These are phyloP conservation scores for Eulithis testata DNA, from an alignment of 2,888 invertebrate genomes.

Conservation along the genomic window DNA sequence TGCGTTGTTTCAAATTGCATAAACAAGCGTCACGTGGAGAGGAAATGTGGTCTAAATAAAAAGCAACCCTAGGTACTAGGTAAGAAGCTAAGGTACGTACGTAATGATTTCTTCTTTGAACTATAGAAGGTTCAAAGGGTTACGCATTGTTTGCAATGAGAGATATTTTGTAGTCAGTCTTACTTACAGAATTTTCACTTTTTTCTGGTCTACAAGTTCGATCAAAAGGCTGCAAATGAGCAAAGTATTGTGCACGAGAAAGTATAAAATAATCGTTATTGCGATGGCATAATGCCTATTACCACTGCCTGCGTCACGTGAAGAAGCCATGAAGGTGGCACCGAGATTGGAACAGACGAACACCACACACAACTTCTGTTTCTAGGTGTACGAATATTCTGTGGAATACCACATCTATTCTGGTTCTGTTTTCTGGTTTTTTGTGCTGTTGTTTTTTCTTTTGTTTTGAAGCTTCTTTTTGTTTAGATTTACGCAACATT, in stretches of 20 bases:
- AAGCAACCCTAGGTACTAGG: background rate
- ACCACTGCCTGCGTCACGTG: constrained; percentile 47
- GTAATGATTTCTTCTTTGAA: constrained; percentile 15
- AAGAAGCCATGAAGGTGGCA: constrained; percentile 55
- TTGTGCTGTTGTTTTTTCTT: too few relatives aligned
- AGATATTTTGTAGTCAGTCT: too few relatives aligned
- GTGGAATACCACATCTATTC: background rate
- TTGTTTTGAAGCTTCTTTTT: background rate
- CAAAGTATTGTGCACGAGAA: background rate
- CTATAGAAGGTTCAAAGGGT: too few relatives aligned
- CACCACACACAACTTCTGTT: constrained; percentile 40
- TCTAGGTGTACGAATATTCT: constrained; percentile 10
- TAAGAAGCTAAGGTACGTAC: background rate
- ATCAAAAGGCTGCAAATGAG: too few relatives aligned
- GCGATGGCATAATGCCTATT: constrained; percentile 17
- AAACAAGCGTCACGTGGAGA: constrained; percentile 9
- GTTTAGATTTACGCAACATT: constrained; percentile 10
- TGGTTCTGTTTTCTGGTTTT: too few relatives aligned
- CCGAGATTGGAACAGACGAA: constrained; percentile 50
- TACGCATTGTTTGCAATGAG: too few relatives aligned
- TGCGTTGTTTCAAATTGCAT: constrained; percentile 27
- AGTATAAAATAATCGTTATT: constrained; percentile 8
- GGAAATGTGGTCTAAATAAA: constrained; percentile 31
- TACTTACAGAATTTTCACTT: too few relatives aligned
- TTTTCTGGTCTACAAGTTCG: too few relatives aligned